phyloP scores from a whole-genome alignment of 2,113 vertebrate genomes.

The Leptodactylus fuscus region DNA sequence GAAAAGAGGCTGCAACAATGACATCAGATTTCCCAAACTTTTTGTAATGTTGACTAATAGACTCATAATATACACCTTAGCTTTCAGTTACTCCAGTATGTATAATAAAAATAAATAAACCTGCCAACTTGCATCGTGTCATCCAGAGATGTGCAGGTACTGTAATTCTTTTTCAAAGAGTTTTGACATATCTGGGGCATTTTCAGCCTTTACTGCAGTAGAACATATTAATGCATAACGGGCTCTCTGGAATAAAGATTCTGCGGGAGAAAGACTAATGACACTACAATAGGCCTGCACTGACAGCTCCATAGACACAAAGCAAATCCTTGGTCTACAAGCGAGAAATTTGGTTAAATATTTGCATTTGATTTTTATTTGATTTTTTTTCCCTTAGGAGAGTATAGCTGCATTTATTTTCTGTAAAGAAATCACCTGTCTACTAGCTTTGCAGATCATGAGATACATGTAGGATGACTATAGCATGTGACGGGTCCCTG shows the following conservation, averaged over 20 bases:
- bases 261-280: conserved; percentile 18
- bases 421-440: background rate
- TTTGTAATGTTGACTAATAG: too few species aligned
- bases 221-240: conserved; percentile 30
- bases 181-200: conserved; percentile 51
- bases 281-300: background rate
- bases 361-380: background rate
- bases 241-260: conserved; percentile 34
- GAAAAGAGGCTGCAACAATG: too few species aligned
- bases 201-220: conserved; percentile 33
- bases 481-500: too few species aligned
- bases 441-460: background rate
- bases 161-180: conserved; percentile 26
- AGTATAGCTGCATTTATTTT: background rate
- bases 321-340: background rate
- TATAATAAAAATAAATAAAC: conserved; percentile 35
- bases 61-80: background rate
- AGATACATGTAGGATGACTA: background rate
- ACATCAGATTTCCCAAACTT: too few species aligned
- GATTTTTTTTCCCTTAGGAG: background rate
- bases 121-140: conserved; percentile 22
- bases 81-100: conserved; percentile 21
- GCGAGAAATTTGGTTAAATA: background rate
- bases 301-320: background rate
- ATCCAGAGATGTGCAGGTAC: conserved; percentile 49